A percentile compares a stretch with the other conserved stretches of the same genome.
These are phyloP conservation scores for Cynaeus angustus DNA, from an alignment of 2,888 invertebrate species.

Conservation along the genomic window DNA sequence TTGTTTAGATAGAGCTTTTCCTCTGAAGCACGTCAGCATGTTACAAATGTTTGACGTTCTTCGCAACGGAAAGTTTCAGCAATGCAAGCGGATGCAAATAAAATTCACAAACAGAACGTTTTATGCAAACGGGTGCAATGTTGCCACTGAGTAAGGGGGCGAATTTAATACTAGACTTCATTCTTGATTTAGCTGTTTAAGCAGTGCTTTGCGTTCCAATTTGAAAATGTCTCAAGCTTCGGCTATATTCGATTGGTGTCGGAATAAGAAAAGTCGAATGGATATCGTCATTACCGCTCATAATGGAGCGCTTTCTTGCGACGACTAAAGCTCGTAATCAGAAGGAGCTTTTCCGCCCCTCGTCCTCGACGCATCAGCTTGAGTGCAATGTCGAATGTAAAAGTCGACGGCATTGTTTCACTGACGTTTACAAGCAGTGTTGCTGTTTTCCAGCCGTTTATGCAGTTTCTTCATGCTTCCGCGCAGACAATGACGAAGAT, in stretches of 20 bases:
- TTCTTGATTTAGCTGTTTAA: conserved; percentile 26
- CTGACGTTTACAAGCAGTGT: conserved; percentile 22
- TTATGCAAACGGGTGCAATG: conserved; percentile 19
- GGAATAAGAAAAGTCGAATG: conserved; percentile 28
- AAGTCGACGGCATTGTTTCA: conserved; percentile 19
- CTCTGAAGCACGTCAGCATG: conserved; percentile 11
- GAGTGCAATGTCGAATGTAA: conserved; percentile 24
- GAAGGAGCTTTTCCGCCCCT: conserved; percentile 10
- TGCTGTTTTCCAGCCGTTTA: conserved; percentile 44
- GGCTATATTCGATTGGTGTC: conserved; percentile 25
- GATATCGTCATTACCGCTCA: conserved; percentile 28
- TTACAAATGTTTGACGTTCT: conserved; percentile 24
- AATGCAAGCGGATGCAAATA: conserved; percentile 26
- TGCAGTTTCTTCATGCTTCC: conserved; percentile 41
- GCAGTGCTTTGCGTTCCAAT: conserved; percentile 15
- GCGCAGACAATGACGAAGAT: conserved; percentile 28
- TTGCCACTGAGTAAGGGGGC: neutral
- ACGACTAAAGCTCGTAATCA: conserved; percentile 33
- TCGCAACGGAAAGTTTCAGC: conserved; percentile 3
- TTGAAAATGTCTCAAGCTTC: conserved; percentile 13
- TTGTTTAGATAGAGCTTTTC: neutral
- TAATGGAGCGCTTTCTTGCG: conserved; percentile 22
- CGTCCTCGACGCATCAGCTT: conserved; percentile 15
- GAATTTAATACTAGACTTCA: conserved; percentile 28
- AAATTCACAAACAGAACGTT: conserved; percentile 29